Percentiles rank a stretch among this genome's conserved stretches.
phyloP scores from a whole-genome alignment of 2,113 vertebrate genomes.

The Acrocephalus arundinaceus region DNA sequence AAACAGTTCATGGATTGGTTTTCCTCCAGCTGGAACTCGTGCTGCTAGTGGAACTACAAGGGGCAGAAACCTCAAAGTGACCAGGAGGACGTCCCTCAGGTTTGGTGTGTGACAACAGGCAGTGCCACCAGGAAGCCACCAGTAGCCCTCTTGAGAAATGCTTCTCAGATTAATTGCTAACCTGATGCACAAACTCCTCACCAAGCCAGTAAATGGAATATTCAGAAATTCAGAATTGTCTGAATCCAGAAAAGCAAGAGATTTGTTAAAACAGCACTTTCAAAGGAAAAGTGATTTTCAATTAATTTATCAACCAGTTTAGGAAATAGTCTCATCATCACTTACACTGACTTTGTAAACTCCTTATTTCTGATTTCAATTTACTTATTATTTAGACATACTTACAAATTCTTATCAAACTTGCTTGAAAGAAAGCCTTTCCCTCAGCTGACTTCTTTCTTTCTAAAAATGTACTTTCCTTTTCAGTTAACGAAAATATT shows the following conservation, averaged over 20 bases:
- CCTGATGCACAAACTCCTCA: neutral
- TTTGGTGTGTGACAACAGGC: neutral
- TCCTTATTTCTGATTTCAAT: neutral
- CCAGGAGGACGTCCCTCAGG: neutral
- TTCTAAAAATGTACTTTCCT: neutral
- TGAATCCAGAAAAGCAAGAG: neutral
- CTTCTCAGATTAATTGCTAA: neutral
- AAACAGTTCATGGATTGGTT: neutral
- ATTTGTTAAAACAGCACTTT: neutral
- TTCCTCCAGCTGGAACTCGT: neutral
- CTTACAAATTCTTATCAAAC: neutral
- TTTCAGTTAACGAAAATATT: neutral
- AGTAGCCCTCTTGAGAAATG: neutral
- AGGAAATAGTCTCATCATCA: neutral
- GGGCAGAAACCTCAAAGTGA: neutral
- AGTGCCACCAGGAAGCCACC: neutral
- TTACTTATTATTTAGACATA: neutral
- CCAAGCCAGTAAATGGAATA: neutral
- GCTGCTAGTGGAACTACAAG: neutral
- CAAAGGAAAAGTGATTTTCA: neutral
- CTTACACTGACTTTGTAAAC: neutral
- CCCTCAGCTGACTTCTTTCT: neutral
- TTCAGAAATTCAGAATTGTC: neutral
- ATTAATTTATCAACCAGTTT: neutral
- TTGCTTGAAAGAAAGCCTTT: neutral